Evolutionary conservation across 2,888 invertebrate species (phyloP).

Genomic region (Chironomus riparius): DNA sequence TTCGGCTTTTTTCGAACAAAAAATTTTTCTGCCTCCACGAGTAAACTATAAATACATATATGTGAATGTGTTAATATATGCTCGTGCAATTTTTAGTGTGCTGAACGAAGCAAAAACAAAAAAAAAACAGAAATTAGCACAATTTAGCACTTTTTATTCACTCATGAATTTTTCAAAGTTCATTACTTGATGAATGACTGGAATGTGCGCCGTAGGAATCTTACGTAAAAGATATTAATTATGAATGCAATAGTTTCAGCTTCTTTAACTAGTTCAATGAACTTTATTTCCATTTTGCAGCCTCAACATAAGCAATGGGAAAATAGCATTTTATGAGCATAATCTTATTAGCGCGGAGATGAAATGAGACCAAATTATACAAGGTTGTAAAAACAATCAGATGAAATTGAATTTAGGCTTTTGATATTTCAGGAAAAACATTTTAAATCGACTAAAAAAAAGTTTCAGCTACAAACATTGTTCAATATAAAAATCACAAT

Average conservation of each 20-base stretch:
- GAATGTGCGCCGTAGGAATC: not conserved
- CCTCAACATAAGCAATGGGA: too few relatives aligned
- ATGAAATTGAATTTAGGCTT: too few relatives aligned
- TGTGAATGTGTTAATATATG: not conserved
- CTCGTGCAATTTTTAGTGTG: constrained; percentile 6
- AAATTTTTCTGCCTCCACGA: not conserved
- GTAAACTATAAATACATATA: too few relatives aligned
- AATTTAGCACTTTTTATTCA: not conserved
- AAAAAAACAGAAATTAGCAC: constrained; percentile 15
- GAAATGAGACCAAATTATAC: not conserved
- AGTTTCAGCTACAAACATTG: too few relatives aligned
- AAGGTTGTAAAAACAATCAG: too few relatives aligned
- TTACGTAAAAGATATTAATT: not conserved
- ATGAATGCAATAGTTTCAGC: not conserved
- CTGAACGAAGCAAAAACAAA: not conserved
- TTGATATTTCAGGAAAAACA: too few relatives aligned
- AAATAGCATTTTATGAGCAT: not conserved
- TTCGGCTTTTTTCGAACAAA: not conserved
- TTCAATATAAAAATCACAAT: too few relatives aligned
- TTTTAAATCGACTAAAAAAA: too few relatives aligned
- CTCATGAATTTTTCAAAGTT: not conserved
- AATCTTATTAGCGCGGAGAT: not conserved
- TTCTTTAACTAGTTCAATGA: not conserved
- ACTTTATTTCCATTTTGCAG: not conserved
- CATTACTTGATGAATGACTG: not conserved